These are phyloP conservation scores for Oplegnathus fasciatus DNA, from an alignment of 2,113 vertebrate species.

Conservation along the genomic window DNA sequence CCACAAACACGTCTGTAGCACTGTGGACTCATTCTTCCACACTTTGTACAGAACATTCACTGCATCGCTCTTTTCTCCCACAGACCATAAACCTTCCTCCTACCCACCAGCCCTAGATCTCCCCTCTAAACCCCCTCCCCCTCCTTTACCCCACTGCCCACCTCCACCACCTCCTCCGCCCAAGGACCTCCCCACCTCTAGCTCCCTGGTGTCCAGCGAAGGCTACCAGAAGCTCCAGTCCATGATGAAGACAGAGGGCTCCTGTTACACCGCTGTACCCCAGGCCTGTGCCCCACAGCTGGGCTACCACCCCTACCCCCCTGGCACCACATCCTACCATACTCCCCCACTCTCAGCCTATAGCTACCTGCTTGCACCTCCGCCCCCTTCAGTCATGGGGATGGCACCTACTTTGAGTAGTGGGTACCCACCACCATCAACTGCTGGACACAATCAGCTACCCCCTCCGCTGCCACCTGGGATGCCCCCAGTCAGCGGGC, in stretches of 20 bases:
- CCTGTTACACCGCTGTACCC: slow-evolving; percentile 86
- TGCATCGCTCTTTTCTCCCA: neutral
- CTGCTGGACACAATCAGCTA: slow-evolving; percentile 86
- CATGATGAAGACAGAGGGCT: slow-evolving; percentile 92
- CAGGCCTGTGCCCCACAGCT: slow-evolving; percentile 87
- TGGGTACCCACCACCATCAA: slow-evolving; percentile 72
- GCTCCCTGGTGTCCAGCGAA: slow-evolving; percentile 92
- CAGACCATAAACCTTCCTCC: slow-evolving; percentile 88
- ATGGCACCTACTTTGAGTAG: slow-evolving; percentile 73
- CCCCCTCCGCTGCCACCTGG: slow-evolving; percentile 90
- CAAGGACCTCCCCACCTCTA: slow-evolving; percentile 90
- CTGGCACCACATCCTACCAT: slow-evolving; percentile 83
- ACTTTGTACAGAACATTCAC: neutral
- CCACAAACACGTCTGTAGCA: too few species aligned
- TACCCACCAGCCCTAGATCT: slow-evolving; percentile 82
- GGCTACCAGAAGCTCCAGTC: slow-evolving; percentile 93
- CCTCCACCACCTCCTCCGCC: slow-evolving; percentile 87
- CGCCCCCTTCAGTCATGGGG: slow-evolving; percentile 49
- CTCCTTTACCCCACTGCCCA: slow-evolving; percentile 88
- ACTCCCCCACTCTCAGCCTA: slow-evolving; percentile 86
- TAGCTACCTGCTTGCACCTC: slow-evolving; percentile 86
- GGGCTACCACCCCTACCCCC: slow-evolving; percentile 87
- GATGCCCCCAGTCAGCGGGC: slow-evolving; percentile 88
- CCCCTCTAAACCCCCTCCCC: slow-evolving; percentile 85
- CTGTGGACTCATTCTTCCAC: neutral